Evolutionary conservation across 2,113 vertebrate genomes (phyloP), one percentile per base, ranked within the genome.

Genomic region (Dipodomys merriami): DNA sequence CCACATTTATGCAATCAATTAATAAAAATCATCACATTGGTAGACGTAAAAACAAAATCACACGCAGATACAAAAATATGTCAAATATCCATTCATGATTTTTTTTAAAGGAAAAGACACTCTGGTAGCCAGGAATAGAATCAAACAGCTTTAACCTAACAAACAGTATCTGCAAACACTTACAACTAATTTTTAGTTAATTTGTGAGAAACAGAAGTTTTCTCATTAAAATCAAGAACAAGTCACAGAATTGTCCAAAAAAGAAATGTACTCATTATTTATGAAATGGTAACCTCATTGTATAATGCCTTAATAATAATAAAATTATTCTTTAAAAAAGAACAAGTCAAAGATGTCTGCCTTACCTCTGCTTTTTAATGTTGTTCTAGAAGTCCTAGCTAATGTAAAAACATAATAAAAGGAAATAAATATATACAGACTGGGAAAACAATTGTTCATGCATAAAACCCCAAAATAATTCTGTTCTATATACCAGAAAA

Each of bases 11-110:
- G 79, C 71, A 71, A 80, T 90, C 15, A 83, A 33, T 79, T 72
- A n/a, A 44, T 68, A 18, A 25, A 73, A 90, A 35, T 19, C 22
- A 67, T 29, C 25, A 80, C 53, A 86, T 53, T 18, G 74, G 44
- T 23, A 93, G 9, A 53, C 46, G 78, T 69, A 90, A 86, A 84
- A 62, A 84, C 72, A 79, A 91, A 79, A 62, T 44, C 27, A 86
- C 33, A 72, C 29, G 49, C 86, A 93, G 23, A 69, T 78, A 8
- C 5, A 77, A 7, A 62, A 64, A 88, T 83, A 89, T 13, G 53
- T 13, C 11, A 92, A 60, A 1, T 57, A 87, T 1, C 5, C 3
- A 78, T 25, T 53, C 13, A 25, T 57, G 1, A 57, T 46, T 57
- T 57, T 57, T 57, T 57, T 57, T 35, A 0, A n/a, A 62, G 19